phyloP scores from a whole-genome alignment of 2,113 vertebrate species.

The Oreochromis tanganicae region DNA sequence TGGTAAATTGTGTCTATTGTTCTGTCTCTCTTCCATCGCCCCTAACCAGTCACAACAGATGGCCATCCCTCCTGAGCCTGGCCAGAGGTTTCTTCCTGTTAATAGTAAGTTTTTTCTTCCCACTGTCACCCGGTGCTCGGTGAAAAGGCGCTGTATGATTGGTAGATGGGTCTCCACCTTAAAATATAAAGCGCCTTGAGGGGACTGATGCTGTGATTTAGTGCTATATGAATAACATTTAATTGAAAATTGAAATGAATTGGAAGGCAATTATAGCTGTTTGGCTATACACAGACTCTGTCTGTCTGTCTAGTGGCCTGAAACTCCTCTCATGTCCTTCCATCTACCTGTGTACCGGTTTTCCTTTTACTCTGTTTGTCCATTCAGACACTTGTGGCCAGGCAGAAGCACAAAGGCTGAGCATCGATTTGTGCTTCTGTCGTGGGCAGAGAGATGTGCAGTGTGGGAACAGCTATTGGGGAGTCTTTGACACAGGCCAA shows the following conservation, averaged over 20 bases:
- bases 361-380: background rate
- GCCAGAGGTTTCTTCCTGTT: background rate
- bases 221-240: background rate
- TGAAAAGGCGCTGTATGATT: background rate
- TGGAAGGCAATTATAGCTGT: background rate
- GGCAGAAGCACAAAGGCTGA: background rate
- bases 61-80: background rate
- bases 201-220: background rate
- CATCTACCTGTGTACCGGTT: background rate
- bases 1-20: background rate
- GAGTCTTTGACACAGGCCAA: conserved; percentile 58
- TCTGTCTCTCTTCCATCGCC: background rate
- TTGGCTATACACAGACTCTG: background rate
- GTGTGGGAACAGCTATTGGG: conserved; percentile 33
- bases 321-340: background rate
- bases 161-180: background rate
- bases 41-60: background rate
- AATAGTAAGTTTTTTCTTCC: background rate
- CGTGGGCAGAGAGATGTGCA: conserved; percentile 39
- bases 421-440: conserved; percentile 56
- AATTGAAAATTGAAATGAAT: background rate
- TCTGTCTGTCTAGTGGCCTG: background rate
- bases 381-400: conserved; percentile 7
- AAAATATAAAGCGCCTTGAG: background rate
- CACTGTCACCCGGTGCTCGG: background rate